Evolutionary conservation across 1,140 invertebrate species (phyloP).

Genomic region (Andricus grossulariae): DNA sequence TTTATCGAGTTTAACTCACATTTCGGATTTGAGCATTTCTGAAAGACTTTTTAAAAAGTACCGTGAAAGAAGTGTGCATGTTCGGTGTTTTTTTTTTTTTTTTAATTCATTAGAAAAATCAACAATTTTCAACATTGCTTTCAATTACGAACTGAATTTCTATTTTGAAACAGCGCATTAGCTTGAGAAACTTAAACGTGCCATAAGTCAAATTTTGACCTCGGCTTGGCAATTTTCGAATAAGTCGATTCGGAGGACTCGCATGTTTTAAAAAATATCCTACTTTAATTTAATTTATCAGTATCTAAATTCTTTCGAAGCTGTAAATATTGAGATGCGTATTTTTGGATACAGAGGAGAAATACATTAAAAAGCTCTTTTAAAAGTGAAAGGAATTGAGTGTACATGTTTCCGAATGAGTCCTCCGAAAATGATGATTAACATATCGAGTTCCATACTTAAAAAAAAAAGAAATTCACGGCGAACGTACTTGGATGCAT

Average conservation of each 20-base stretch:
- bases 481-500: not conserved
- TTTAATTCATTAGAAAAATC: not conserved
- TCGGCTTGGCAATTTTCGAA: not conserved
- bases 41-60: not conserved
- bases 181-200: not conserved
- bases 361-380: slow-evolving; percentile 31
- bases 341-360: not conserved
- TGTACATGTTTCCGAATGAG: not conserved
- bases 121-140: no score
- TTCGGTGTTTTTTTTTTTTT: not conserved
- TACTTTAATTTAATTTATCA: not conserved
- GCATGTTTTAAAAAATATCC: not conserved
- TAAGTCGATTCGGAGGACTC: not conserved
- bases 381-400: slow-evolving; percentile 43
- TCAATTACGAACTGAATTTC: not conserved
- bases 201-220: not conserved
- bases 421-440: not conserved
- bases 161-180: not conserved
- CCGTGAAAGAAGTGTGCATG: not conserved
- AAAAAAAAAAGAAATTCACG: not conserved
- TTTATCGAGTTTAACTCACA: slow-evolving; percentile 28
- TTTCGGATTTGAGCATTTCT: slow-evolving; percentile 34
- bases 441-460: not conserved
- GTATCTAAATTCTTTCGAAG: not conserved
- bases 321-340: no score